Evolutionary conservation across 2,888 invertebrate genomes (phyloP).

Genomic region (Brachylomia viminalis): DNA sequence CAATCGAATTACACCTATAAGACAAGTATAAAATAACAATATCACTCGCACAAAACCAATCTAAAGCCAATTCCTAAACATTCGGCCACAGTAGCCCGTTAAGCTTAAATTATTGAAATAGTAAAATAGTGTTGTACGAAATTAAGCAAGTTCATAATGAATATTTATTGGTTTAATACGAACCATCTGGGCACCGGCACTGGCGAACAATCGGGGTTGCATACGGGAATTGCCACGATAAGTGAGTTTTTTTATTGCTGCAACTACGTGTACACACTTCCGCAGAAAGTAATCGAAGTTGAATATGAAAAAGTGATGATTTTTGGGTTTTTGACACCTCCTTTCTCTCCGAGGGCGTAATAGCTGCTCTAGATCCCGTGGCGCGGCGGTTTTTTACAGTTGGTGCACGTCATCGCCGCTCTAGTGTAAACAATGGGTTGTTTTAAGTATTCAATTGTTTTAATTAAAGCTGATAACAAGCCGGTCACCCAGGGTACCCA

Average conservation of each 20-base stretch:
- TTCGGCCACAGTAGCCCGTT: conserved; percentile 74
- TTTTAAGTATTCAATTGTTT: no score
- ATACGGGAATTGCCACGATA: conserved; percentile 81
- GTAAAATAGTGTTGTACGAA: conserved; percentile 86
- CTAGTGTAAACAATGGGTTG: no score
- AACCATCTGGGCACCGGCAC: conserved; percentile 80
- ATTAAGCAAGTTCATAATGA: conserved; percentile 90
- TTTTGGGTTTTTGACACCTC: neutral
- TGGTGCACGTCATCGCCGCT: no score
- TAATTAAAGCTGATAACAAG: no score
- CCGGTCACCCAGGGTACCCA: no score
- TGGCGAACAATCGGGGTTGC: conserved; percentile 82
- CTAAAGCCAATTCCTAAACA: conserved; percentile 64
- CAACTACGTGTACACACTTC: conserved; percentile 42
- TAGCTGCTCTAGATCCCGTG: no score
- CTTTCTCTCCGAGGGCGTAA: neutral
- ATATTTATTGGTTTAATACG: conserved; percentile 90
- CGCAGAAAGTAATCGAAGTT: conserved; percentile 39
- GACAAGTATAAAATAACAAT: conserved; percentile 65
- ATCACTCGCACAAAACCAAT: conserved; percentile 51
- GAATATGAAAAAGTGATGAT: conserved; percentile 21
- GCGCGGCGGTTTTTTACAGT: no score
- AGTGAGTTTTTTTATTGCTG: conserved; percentile 78
- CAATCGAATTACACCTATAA: neutral
- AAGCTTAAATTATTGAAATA: conserved; percentile 86